Evolutionary conservation across 2,113 vertebrate genomes (phyloP).

Genomic region (Cyanoramphus novaezelandiae): DNA sequence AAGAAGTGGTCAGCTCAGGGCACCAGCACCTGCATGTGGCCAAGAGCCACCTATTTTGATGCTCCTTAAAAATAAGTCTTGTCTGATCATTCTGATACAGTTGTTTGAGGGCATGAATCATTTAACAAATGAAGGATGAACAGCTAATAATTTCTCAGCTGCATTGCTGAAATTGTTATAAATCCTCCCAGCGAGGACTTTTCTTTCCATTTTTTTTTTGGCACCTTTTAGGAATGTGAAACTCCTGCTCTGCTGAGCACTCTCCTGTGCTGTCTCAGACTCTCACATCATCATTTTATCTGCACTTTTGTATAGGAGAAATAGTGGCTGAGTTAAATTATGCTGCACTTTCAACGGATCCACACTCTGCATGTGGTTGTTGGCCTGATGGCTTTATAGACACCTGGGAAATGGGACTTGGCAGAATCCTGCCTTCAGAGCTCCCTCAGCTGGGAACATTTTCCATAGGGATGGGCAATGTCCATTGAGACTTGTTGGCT

Average conservation of each 20-base stretch:
- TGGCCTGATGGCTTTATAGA: background rate
- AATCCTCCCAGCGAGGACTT: background rate
- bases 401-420: background rate
- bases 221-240: background rate
- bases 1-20: background rate
- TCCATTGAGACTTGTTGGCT: background rate
- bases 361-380: background rate
- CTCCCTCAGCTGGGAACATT: background rate
- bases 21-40: background rate
- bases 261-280: background rate
- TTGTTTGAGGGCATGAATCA: background rate
- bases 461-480: background rate
- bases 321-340: background rate
- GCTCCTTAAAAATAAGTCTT: background rate
- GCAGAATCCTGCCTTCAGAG: background rate
- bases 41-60: background rate
- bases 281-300: background rate
- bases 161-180: background rate
- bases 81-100: background rate
- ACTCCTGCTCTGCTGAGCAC: background rate
- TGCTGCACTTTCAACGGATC: rapidly evolving
- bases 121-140: background rate
- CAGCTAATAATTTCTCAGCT: background rate
- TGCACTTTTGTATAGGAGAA: background rate
- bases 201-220: background rate